Base-by-base conservation (phyloP, 2,888 invertebrate genomes). In the Amphiduros pacificus region DNA sequence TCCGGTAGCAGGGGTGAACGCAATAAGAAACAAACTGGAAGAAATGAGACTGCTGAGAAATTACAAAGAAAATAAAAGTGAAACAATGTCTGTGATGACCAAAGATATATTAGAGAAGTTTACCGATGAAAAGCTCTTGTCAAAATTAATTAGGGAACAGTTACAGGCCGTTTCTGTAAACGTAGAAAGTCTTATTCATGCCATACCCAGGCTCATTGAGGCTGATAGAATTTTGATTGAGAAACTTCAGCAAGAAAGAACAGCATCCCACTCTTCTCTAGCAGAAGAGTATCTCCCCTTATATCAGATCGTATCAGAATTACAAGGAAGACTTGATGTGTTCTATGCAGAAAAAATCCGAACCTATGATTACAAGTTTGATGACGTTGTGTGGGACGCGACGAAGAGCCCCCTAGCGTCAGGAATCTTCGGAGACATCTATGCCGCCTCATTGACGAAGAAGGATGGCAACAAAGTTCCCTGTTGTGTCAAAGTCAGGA, bases 391-490 rank as follows among this genome's bases (percentile, higher is more conserved):
- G 6, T 75, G 69, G 66, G 69, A 72, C 52, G 61, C 65, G 4
- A n/a, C 55, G 2, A 5, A 28, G n/a, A 49, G 55, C 2, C 64
- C 64, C n/a, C 5, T 77, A 1, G 75, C 77, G 11, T 70, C 68
- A 17, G 77, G 77, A 9, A 72, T 71, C 55, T 77, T 77, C 65
- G 77, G 76, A 3, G 71, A 72, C 54, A 76, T 77, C 1, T 76
- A 67, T 57, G 64, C 65, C 27, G 73, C 66, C 5, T 3, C 26
- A 26, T 63, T 53, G 62, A 28, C 26, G 3, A 27, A 51, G 17
- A 41, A 51, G 2, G 53, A 44, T 32, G 65, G 49, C 4, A 28
- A 57, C 9, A 22, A 22, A 5, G 2, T 26, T 3, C 51, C 26
- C 20, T 49, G 54, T 3, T 60, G 60, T 28, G 53, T 64, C 20